Conservation (phyloP, 2,888 invertebrate species). For the Pyrrhosoma nymphula region DNA sequence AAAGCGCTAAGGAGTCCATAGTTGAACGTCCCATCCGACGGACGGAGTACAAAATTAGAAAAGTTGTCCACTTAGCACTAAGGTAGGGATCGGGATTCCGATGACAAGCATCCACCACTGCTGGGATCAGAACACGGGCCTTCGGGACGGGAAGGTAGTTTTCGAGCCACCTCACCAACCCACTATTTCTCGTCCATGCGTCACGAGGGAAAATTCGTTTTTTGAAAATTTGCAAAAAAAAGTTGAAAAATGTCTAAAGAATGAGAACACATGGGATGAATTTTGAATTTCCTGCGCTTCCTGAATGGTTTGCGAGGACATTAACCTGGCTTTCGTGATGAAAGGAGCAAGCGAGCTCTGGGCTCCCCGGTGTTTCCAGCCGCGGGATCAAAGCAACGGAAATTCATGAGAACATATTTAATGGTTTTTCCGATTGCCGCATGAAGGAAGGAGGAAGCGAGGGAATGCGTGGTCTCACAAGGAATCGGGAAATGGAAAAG, state of each 20-base stretch:
- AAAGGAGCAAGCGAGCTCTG: not conserved
- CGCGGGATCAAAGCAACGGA: not conserved
- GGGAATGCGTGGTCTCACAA: not conserved
- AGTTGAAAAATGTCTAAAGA: not conserved
- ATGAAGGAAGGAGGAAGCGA: not conserved
- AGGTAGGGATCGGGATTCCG: too few species aligned
- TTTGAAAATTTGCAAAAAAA: too few species aligned
- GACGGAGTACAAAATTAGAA: too few species aligned
- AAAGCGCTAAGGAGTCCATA: too few species aligned
- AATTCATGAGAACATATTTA: not conserved
- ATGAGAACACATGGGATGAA: too few species aligned
- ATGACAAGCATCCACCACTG: too few species aligned
- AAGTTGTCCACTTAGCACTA: too few species aligned
- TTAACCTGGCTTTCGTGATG: not conserved
- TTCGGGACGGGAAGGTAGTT: too few species aligned
- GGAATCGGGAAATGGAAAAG: not conserved
- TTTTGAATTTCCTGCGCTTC: not conserved
- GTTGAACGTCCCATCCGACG: too few species aligned
- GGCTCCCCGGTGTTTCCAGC: not conserved
- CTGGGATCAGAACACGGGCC: too few species aligned
- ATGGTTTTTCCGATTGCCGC: constrained; percentile 1
- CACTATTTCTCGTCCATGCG: not conserved
- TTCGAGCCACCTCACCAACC: too few species aligned
- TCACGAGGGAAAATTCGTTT: too few species aligned
- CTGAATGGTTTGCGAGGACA: not conserved